A percentile compares a stretch with the other conserved stretches of the same genome.
These are phyloP conservation scores for Aramus guarauna DNA, from an alignment of 2,113 vertebrate genomes.

Conservation along the genomic window DNA sequence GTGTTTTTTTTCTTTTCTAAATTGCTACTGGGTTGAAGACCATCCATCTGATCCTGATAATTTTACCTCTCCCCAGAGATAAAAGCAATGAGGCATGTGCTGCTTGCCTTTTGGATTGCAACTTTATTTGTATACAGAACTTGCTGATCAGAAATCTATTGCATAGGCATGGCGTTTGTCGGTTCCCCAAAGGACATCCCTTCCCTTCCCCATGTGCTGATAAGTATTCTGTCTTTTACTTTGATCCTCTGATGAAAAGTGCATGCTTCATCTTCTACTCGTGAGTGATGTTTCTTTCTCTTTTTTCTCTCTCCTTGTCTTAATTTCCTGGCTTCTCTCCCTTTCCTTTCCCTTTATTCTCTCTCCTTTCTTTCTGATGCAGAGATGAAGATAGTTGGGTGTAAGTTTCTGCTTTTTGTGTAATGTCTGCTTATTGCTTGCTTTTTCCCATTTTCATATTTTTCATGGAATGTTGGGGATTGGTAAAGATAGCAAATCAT, in stretches of 20 bases:
- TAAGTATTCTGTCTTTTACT: conserved; percentile 68
- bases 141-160: conserved; percentile 54
- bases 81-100: conserved; percentile 26
- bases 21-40: neutral
- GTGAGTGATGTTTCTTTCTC: conserved; percentile 71
- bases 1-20: neutral
- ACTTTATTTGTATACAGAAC: conserved; percentile 39
- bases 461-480: conserved; percentile 71
- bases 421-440: conserved; percentile 73
- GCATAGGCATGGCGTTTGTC: conserved; percentile 54
- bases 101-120: conserved; percentile 36
- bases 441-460: conserved; percentile 66
- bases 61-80: conserved; percentile 42
- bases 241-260: conserved; percentile 71
- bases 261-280: conserved; percentile 70
- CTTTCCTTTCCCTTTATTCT: conserved; percentile 67
- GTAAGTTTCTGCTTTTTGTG: conserved; percentile 81
- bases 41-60: neutral
- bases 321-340: conserved; percentile 71
- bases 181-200: conserved; percentile 38
- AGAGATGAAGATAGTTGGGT: conserved; percentile 88
- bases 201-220: conserved; percentile 61
- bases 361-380: conserved; percentile 74
- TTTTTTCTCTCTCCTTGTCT: conserved; percentile 72
- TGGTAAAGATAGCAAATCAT: conserved; percentile 11